Evolutionary conservation across 2,113 vertebrate genomes (phyloP), one percentile per base, ranked within the genome.

Genomic region (Eulemur rufifrons): DNA sequence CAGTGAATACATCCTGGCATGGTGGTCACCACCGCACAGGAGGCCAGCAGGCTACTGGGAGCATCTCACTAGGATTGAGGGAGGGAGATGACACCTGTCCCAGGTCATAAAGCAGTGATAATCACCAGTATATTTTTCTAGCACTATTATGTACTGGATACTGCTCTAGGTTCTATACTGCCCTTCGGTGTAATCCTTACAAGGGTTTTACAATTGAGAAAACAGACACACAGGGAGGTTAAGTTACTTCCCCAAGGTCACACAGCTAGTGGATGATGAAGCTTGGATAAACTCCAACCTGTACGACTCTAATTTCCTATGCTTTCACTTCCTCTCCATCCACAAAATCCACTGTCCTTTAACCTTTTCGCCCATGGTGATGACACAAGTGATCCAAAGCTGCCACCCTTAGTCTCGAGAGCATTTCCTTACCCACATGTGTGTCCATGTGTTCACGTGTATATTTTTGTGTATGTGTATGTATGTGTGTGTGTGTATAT

Each of bases 1-100:
- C 2, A 10, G 10, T 0, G 0, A 37, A 39, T 2, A 9, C 1
- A 1, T 1, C 32, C 29, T 8, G 42, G 20, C 34, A 5, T 4
- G 29, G 45, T 5, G 5, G 4, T 37, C 27, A 25, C 32, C 12
- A 17, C 32, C 12, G 6, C n/a, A 0, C 3, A 1, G 14, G 88
- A 34, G 3, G 61, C 10, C 34, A 18, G 27, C 52, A 17, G 13
- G 23, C 73, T 18, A 1, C 17, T 1, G 2, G 78, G 59, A 59
- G 32, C 15, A 0, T 8, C n/a, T 37, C 20, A 1, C 25, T 14
- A 27, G 29, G 25, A 42, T 1, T 4, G 2, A 56, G 2, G 29
- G 21, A 32, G 3, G 20, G 21, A 12, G 2, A 21, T 9, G 3
- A 25, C 17, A 0, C 20, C 6, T 8, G 5, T 17, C 59, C n/a